These are phyloP conservation scores for Campylorhamphus procurvoides DNA, from an alignment of 2,113 vertebrate genomes.

Conservation along the genomic window DNA sequence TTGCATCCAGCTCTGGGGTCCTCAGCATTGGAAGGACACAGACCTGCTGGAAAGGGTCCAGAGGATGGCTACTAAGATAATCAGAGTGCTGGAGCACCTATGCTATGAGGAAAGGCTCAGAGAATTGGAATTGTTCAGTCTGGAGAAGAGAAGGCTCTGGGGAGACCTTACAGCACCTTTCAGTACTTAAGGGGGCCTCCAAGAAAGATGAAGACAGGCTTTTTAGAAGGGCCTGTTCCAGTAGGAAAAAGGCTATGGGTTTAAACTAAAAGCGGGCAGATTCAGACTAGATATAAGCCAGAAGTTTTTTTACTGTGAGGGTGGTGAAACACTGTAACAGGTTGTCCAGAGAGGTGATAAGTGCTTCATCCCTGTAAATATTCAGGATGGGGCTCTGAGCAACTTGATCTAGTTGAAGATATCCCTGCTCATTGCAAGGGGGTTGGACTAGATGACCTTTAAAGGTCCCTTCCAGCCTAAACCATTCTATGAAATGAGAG, in stretches of 20 bases:
- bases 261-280: background rate
- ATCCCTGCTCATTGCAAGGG: background rate
- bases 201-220: background rate
- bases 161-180: background rate
- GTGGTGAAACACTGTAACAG: background rate
- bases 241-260: background rate
- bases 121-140: background rate
- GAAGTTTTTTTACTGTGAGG: background rate
- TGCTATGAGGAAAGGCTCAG: background rate
- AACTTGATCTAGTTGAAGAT: background rate
- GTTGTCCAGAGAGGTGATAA: background rate
- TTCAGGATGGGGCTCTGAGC: background rate
- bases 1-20: background rate
- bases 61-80: background rate
- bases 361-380: background rate
- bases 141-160: background rate
- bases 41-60: rapidly evolving
- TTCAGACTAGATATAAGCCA: background rate
- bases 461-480: background rate
- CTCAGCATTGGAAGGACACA: background rate
- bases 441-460: background rate
- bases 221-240: background rate
- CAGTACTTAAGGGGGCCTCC: background rate
- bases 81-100: background rate
- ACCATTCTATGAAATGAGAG: background rate